These are phyloP conservation scores for Drosophila bocqueti DNA, from an alignment of 1,140 invertebrate genomes.

Conservation along the genomic window DNA sequence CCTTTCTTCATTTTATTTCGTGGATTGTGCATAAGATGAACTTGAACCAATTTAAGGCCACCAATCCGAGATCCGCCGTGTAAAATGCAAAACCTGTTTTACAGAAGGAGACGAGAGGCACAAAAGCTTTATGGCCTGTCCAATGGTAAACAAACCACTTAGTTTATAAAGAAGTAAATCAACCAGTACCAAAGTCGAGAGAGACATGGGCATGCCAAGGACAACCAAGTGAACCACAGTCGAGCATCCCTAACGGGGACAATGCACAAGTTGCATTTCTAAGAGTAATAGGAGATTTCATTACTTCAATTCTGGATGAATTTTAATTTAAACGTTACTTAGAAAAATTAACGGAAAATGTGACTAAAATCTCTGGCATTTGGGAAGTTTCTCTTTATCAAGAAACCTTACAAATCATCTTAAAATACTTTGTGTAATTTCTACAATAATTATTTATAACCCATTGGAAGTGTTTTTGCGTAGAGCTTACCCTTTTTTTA, in stretches of 20 bases:
- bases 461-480: background rate
- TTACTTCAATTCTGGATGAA: no score
- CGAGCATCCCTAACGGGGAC: slow-evolving; percentile 1
- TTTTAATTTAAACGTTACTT: no score
- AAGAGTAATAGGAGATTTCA: no score
- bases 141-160: slow-evolving; percentile 73
- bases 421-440: background rate
- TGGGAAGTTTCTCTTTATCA: background rate
- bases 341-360: no score
- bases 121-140: slow-evolving; percentile 48
- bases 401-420: no score
- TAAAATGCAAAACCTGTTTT: slow-evolving; percentile 77
- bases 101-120: slow-evolving; percentile 53
- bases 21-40: slow-evolving; percentile 76
- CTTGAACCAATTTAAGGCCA: slow-evolving; percentile 74
- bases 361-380: no score
- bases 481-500: no score
- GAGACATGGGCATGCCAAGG: slow-evolving; percentile 58
- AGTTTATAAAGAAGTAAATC: slow-evolving; percentile 59
- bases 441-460: background rate
- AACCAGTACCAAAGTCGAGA: slow-evolving; percentile 28
- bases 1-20: slow-evolving; percentile 41
- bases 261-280: background rate
- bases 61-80: slow-evolving; percentile 50
- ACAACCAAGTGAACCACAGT: slow-evolving; percentile 43